Base-by-base conservation (phyloP, 1,140 invertebrate species). In the Zaprionus ornatus region DNA sequence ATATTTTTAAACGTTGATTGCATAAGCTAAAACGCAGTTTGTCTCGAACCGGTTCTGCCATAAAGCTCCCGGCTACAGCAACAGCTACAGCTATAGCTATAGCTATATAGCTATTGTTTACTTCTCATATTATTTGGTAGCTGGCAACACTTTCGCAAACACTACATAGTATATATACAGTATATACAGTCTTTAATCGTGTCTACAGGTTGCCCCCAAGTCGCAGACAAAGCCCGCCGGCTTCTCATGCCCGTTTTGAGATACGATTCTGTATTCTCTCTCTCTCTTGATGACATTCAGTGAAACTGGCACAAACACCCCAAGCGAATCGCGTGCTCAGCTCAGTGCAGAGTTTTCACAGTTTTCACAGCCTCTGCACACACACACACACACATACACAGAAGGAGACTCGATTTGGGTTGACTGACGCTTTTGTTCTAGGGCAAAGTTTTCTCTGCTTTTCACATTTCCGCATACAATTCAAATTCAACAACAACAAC, bases 1-100 rank as follows among this genome's bases (percentile, higher is more conserved):
- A 37, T 65, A 76, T 76, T 72, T 76, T 71, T 45, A 75, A 74
- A 75, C 37, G 59, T 66, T 72, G 69, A 70, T 72, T 76, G 74
- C 74, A 72, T 72, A 72, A 72, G 19, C 60, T 66, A 54, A 76
- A 66, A 76, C 74, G 74, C 74, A 76, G 62, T 76, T 37, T 76
- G 52, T n/a, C 27, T 70, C 52, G 10, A 76, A 76, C 74, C 74
- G 68, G 74, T 76, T 72, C 54, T 29, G 45, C 45, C 19, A 50
- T 50, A 50, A 45, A 50, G 45, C 19, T 50, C 45, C 17, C 17
- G 45, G 7, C 45, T 13, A 48, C 1, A 48, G 45, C n/a, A 50
- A 48, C 6, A 19, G 19, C 15, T n/a, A 27, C 4, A 27, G 12
- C n/a, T 57, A 19, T 17, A 32, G 13, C 29, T 54, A 62, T 27